A percentile compares a stretch with the other conserved stretches of the same genome.
Evolutionary conservation across 2,888 invertebrate genomes (phyloP).

Genomic region (Carterocephalus palaemon): DNA sequence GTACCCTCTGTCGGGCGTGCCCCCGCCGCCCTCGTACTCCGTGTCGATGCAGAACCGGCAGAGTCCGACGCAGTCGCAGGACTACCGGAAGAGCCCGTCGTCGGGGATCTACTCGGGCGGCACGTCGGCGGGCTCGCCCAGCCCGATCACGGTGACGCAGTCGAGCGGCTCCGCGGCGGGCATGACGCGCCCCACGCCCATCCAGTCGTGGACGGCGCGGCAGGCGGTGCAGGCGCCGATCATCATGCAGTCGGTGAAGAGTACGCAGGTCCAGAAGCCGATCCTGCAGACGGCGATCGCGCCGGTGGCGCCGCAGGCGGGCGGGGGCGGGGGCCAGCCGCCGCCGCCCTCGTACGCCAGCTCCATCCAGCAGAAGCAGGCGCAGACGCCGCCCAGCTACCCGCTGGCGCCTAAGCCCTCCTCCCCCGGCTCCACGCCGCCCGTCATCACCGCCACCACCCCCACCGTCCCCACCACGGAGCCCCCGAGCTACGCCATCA

Average conservation of each 20-base stretch:
- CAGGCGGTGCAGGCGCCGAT: constrained; percentile 96
- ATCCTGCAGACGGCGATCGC: constrained; percentile 96
- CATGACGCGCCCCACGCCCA: constrained; percentile 88
- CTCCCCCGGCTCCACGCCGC: constrained; percentile 73
- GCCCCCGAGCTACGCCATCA: constrained; percentile 94
- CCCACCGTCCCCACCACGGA: constrained; percentile 87
- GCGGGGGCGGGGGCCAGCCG: constrained; percentile 75
- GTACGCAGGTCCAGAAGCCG: constrained; percentile 97
- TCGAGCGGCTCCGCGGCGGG: constrained; percentile 80
- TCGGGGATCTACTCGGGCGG: constrained; percentile 92
- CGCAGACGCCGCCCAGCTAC: constrained; percentile 70
- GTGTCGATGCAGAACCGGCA: constrained; percentile 92
- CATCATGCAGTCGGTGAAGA: constrained; percentile 97
- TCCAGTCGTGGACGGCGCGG: constrained; percentile 90
- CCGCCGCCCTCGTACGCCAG: constrained; percentile 91
- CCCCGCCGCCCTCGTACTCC: constrained; percentile 90
- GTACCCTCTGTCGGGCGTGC: constrained; percentile 81
- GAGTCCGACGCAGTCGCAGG: constrained; percentile 89
- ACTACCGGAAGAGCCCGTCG: constrained; percentile 91
- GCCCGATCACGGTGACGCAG: constrained; percentile 86
- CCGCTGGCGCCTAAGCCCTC: constrained; percentile 74
- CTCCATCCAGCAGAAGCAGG: constrained; percentile 87
- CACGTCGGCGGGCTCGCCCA: constrained; percentile 90
- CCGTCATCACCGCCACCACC: constrained; percentile 57
- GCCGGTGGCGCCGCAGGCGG: constrained; percentile 86